phyloP scores from a whole-genome alignment of 1,140 invertebrate species.

The Polypedilum pembai region DNA sequence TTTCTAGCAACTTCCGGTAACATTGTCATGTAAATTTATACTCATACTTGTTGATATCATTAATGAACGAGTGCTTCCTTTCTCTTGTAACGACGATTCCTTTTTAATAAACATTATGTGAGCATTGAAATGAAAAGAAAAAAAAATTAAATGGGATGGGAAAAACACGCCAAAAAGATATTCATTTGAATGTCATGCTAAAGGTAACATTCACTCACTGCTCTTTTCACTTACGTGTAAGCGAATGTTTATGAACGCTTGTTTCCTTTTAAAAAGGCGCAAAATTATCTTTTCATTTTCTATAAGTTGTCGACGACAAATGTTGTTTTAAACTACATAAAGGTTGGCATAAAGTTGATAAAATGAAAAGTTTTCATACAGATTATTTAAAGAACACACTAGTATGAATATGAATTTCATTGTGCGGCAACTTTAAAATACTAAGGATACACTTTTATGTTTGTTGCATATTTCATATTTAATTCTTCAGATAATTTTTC shows the following conservation, averaged over 20 bases:
- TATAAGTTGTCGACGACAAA: background rate
- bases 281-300: background rate
- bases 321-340: background rate
- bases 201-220: background rate
- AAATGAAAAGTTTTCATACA: no score
- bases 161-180: background rate
- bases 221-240: no score
- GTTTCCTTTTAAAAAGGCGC: background rate
- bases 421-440: no score
- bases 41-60: conserved; percentile 23
- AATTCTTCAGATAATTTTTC: no score
- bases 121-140: background rate
- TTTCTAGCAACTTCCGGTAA: conserved; percentile 1
- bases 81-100: background rate
- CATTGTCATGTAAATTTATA: conserved; percentile 24
- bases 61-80: background rate
- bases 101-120: background rate
- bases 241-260: no score
- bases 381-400: no score
- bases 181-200: background rate
- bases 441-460: no score
- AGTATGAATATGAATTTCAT: no score
- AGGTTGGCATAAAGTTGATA: background rate
- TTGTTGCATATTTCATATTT: no score
- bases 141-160: background rate